These are phyloP conservation scores for Peribatodes rhomboidaria DNA, from an alignment of 2,888 invertebrate species.

Conservation along the genomic window DNA sequence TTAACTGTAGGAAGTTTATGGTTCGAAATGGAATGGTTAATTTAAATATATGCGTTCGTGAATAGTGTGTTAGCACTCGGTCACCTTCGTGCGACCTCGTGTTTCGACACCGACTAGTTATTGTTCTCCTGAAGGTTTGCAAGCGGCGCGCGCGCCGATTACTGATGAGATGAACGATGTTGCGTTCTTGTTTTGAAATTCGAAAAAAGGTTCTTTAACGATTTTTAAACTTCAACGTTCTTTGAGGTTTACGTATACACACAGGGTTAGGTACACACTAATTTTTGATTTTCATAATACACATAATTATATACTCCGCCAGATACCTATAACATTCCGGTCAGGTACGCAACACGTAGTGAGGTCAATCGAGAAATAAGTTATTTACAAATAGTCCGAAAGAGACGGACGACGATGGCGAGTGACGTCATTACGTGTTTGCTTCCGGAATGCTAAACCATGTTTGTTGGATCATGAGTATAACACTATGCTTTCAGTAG, in stretches of 20 bases:
- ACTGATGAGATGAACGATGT: conserved; percentile 81
- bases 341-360: too few species aligned
- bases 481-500: too few species aligned
- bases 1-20: not conserved
- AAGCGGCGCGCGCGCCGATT: conserved; percentile 77
- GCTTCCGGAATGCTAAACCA: too few species aligned
- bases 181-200: conserved; percentile 72
- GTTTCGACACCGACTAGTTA: conserved; percentile 81
- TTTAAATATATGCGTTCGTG: conserved; percentile 69
- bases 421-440: too few species aligned
- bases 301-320: too few species aligned
- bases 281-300: too few species aligned
- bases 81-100: conserved; percentile 85
- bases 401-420: too few species aligned
- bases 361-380: too few species aligned
- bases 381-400: too few species aligned
- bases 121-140: conserved; percentile 81
- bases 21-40: conserved; percentile 40
- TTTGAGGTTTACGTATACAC: not conserved
- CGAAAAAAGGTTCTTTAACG: conserved; percentile 45
- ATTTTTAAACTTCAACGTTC: not conserved
- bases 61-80: conserved; percentile 76
- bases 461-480: too few species aligned
- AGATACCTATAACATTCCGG: too few species aligned
- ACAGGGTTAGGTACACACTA: too few species aligned